A percentile compares a stretch with the other conserved stretches of the same genome.
Evolutionary conservation across 2,888 invertebrate species (phyloP).

Genomic region (Eretmocerus hayati): DNA sequence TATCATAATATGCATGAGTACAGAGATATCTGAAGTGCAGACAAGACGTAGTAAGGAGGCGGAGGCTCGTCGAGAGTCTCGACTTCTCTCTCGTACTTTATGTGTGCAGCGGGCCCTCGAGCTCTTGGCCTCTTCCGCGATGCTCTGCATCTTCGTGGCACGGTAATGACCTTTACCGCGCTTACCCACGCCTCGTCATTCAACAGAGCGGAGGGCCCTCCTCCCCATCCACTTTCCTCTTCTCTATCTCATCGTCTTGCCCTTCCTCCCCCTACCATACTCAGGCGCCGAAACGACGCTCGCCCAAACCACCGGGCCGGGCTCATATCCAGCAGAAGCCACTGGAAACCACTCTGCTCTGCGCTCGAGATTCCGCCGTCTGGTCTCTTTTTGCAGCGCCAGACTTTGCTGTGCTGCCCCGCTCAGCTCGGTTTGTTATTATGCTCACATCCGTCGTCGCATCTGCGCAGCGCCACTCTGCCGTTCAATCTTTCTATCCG

Average conservation of each 20-base stretch:
- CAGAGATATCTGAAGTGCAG: too few relatives aligned
- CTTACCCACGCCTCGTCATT: constrained; percentile 21
- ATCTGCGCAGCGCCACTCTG: constrained; percentile 41
- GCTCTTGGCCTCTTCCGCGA: too few relatives aligned
- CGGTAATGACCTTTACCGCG: constrained; percentile 17
- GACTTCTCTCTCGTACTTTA: constrained; percentile 4
- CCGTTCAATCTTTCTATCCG: constrained; percentile 23
- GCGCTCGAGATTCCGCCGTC: constrained; percentile 13
- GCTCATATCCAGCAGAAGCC: too few relatives aligned
- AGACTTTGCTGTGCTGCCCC: not conserved
- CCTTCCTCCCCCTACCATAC: constrained; percentile 3
- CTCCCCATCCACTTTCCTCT: constrained; percentile 3
- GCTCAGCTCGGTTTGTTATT: too few relatives aligned
- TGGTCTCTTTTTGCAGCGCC: constrained; percentile 1
- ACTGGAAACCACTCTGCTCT: too few relatives aligned
- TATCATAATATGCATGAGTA: too few relatives aligned
- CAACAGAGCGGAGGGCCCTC: constrained; percentile 7
- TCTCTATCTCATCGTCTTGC: constrained; percentile 5
- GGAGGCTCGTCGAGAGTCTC: too few relatives aligned
- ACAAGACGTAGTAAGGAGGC: too few relatives aligned
- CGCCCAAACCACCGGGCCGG: constrained; percentile 22
- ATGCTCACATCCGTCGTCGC: constrained; percentile 28
- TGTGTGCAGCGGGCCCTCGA: too few relatives aligned
- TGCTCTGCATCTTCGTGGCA: constrained; percentile 1
- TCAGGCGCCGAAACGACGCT: constrained; percentile 14